These are phyloP conservation scores for Aphidius gifuensis DNA, from an alignment of 1,140 invertebrate genomes.

Conservation along the genomic window DNA sequence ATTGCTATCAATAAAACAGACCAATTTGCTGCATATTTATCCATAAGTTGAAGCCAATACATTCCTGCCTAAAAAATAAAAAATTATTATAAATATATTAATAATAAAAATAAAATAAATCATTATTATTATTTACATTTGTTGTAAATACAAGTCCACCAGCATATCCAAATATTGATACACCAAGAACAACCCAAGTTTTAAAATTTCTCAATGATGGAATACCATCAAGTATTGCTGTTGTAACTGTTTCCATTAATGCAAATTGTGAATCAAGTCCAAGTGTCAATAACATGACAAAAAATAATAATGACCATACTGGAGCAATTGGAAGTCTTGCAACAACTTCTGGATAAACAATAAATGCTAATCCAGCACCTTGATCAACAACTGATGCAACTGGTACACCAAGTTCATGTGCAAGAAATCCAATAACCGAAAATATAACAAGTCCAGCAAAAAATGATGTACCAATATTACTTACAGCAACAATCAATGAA, in stretches of 20 bases:
- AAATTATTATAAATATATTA: constrained; percentile 27
- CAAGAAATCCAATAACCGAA: constrained; percentile 75
- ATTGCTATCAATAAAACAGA: constrained; percentile 80
- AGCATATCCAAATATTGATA: constrained; percentile 69
- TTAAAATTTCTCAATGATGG: constrained; percentile 70
- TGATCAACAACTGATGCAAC: constrained; percentile 73
- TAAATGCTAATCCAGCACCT: constrained; percentile 77
- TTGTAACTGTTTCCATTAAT: constrained; percentile 77
- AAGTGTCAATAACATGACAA: constrained; percentile 77
- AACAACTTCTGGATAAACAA: constrained; percentile 80
- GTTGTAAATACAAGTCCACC: constrained; percentile 76
- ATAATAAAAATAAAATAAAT: constrained; percentile 9
- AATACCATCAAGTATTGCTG: constrained; percentile 74
- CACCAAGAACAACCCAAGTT: constrained; percentile 66
- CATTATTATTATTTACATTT: constrained; percentile 58
- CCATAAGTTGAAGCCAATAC: constrained; percentile 82
- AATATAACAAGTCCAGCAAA: constrained; percentile 78
- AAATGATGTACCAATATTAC: constrained; percentile 74
- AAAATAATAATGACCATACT: constrained; percentile 83
- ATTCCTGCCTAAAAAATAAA: constrained; percentile 72
- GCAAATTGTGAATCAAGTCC: constrained; percentile 81
- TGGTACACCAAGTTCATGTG: constrained; percentile 68
- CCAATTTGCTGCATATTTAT: constrained; percentile 84
- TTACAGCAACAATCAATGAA: constrained; percentile 72
- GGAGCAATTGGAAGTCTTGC: constrained; percentile 75